Percentiles rank a stretch among this genome's conserved stretches.
Evolutionary conservation across 1,140 invertebrate genomes (phyloP).

Genomic region (Heliconius nattereri): DNA sequence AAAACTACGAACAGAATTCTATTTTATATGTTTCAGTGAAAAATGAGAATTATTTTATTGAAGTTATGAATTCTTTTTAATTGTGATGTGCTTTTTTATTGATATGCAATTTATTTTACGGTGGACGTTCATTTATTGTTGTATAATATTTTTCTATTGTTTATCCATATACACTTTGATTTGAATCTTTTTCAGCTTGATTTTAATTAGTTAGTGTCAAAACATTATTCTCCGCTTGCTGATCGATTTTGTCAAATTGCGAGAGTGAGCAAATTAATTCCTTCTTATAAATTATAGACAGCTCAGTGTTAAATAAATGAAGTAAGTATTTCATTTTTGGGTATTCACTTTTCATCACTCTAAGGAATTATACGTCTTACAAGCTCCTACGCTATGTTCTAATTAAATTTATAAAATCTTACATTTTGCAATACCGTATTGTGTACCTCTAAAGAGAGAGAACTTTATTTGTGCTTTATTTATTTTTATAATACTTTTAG

Average conservation of each 20-base stretch:
- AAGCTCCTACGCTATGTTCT: not conserved
- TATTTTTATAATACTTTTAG: too few relatives aligned
- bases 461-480: too few relatives aligned
- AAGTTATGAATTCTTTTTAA: too few relatives aligned
- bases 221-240: too few relatives aligned
- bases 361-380: not conserved
- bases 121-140: not conserved
- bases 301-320: not conserved
- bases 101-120: not conserved
- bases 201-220: too few relatives aligned
- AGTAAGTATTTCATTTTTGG: not conserved
- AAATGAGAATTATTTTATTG: too few relatives aligned
- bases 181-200: too few relatives aligned
- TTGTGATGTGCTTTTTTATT: not conserved
- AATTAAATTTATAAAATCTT: not conserved
- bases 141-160: not conserved
- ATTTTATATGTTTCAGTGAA: too few relatives aligned
- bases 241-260: too few relatives aligned
- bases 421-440: not conserved
- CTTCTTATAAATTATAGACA: too few relatives aligned
- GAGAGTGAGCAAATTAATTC: too few relatives aligned
- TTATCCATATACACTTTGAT: not conserved
- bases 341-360: not conserved
- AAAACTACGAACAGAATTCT: not conserved
- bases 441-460: not conserved